phyloP scores from a whole-genome alignment of 2,113 vertebrate genomes.

The Grus americana region DNA sequence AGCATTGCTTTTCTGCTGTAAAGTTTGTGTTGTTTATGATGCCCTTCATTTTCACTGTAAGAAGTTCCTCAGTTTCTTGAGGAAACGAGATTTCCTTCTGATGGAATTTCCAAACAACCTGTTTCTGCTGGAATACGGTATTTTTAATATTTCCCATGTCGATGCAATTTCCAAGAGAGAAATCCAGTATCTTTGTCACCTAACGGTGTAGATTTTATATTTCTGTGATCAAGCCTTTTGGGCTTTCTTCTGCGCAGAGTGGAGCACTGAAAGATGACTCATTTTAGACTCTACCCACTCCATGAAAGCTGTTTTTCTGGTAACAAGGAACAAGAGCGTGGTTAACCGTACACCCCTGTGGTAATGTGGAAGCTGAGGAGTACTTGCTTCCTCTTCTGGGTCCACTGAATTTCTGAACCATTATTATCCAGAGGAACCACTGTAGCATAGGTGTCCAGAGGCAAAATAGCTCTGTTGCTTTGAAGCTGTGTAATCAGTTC shows the following conservation, averaged over 20 bases:
- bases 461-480: background rate
- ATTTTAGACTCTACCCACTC: background rate
- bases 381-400: conserved; percentile 20
- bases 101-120: background rate
- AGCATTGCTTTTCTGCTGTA: fast-evolving
- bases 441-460: background rate
- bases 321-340: background rate
- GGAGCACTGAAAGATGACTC: background rate
- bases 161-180: background rate
- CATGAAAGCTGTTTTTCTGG: background rate
- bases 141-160: background rate
- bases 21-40: background rate
- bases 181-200: background rate
- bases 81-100: background rate
- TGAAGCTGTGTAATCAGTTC: background rate
- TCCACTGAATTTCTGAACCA: background rate
- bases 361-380: conserved; percentile 22
- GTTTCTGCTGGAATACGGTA: background rate
- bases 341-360: background rate
- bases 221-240: background rate
- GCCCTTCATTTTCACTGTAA: background rate
- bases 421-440: background rate
- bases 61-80: background rate
- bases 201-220: background rate
- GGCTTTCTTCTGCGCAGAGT: background rate